Evolutionary conservation across 2,797 vertebrate genomes (phyloP).

Genomic region (Rhyacichthys aspro): DNA sequence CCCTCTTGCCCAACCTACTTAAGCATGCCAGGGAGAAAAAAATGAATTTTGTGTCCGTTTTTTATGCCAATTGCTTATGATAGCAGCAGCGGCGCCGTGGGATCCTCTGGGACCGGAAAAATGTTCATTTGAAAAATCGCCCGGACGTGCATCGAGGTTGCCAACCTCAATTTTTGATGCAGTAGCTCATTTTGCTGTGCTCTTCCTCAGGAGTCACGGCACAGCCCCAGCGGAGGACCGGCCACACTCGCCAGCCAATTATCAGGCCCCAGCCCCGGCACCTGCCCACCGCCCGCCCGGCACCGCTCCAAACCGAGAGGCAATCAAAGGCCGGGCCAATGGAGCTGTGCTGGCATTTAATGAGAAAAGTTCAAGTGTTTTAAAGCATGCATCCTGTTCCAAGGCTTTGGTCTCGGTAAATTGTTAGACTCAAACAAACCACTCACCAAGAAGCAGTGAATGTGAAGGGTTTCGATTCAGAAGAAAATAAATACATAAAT

Average conservation of each 20-base stretch:
- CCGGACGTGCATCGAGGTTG: slow-evolving; percentile 74
- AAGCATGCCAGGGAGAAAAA: slow-evolving; percentile 53
- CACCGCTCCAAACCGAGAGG: slow-evolving; percentile 48
- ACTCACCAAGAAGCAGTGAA: not conserved
- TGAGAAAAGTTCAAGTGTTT: slow-evolving; percentile 37
- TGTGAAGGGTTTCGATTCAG: not conserved
- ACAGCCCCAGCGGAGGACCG: slow-evolving; percentile 59
- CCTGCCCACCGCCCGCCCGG: slow-evolving; percentile 61
- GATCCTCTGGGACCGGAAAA: slow-evolving; percentile 66
- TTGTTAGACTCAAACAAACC: not conserved
- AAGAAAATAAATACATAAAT: not conserved
- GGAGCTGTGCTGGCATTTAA: slow-evolving; percentile 15
- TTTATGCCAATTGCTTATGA: slow-evolving; percentile 74
- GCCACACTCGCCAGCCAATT: slow-evolving; percentile 71
- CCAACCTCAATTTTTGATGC: slow-evolving; percentile 81
- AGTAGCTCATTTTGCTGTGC: slow-evolving; percentile 74
- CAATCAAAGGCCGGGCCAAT: slow-evolving; percentile 58
- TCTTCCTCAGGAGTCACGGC: slow-evolving; percentile 60
- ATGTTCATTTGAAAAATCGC: slow-evolving; percentile 80
- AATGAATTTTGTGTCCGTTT: slow-evolving; percentile 67
- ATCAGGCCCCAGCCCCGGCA: slow-evolving; percentile 62
- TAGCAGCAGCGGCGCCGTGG: slow-evolving; percentile 53
- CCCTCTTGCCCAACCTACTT: slow-evolving; percentile 69
- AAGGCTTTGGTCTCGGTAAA: not conserved
- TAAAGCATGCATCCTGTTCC: not conserved